Evolutionary conservation across 2,797 vertebrate genomes (phyloP), one percentile per base, ranked within the genome.

Genomic region (Momotus momota): DNA sequence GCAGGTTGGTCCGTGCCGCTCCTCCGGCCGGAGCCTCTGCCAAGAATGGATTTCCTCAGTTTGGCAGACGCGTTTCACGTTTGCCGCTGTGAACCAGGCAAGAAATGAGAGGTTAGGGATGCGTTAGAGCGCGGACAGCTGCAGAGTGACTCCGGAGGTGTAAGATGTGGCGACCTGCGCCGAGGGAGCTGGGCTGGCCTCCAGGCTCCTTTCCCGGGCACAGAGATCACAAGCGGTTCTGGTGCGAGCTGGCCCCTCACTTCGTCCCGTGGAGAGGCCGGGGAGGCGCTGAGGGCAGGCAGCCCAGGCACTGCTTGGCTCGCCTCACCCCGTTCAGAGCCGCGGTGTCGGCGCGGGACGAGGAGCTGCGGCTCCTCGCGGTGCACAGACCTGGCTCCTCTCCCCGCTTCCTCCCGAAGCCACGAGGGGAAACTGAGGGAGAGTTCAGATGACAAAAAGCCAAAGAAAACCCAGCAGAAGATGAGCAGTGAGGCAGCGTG

Each of bases 381-480:
- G 54, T 0, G 4, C 12, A 3, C 6, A 60, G 85, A 66, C 80
- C 66, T 25, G 38, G 60, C 86, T 78, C 31, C n/a, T 31, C 64
- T 91, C 40, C 90, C 67, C 1, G 1, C 88, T 84, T 51, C 90
- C 80, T 81, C n/a, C 69, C 20, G 49, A 40, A 82, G 74, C 86
- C 49, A 0, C 6, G 9, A 91, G 87, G 67, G 77, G 78, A 96
- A 92, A 90, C 91, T 52, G 49, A 66, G 79, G 95, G 81, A 85
- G 80, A 87, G 67, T 93, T 74, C 65, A 81, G 83, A 57, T 81
- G 82, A 55, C 65, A 90, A 91, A 94, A 93, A 81, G 81, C 66
- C 58, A 23, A 89, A 90, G 62, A 62, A 93, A 90, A 72, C 57
- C 91, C 72, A 69, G 14, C 52, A 38, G 90, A 90, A 95, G 86